Evolutionary conservation across 1,140 invertebrate species (phyloP).

Genomic region (Nasonia longicornis): DNA sequence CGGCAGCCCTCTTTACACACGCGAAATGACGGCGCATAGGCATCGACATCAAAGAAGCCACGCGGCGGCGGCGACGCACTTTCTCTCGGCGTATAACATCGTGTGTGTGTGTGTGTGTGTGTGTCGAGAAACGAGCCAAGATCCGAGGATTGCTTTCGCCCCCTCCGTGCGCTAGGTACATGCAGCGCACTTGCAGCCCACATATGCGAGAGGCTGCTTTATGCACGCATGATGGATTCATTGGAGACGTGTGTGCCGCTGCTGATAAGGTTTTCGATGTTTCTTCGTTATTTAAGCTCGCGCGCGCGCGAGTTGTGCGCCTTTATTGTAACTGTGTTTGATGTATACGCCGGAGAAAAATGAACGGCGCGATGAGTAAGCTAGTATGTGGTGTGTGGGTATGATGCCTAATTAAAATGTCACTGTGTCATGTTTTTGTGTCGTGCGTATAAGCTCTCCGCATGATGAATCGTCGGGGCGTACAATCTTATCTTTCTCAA

Average conservation of each 20-base stretch:
- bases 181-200: neutral
- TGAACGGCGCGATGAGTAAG: slow-evolving; percentile 25
- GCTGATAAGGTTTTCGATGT: no score
- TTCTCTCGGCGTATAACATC: neutral
- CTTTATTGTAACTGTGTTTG: neutral
- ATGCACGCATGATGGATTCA: neutral
- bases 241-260: neutral
- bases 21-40: slow-evolving; percentile 55
- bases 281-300: no score
- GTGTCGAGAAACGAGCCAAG: neutral
- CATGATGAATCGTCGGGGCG: slow-evolving; percentile 1
- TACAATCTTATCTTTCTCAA: neutral
- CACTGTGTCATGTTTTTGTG: slow-evolving; percentile 31
- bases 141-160: neutral
- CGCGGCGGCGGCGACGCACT: slow-evolving; percentile 31
- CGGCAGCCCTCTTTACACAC: slow-evolving; percentile 6
- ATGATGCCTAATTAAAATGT: slow-evolving; percentile 27
- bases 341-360: slow-evolving; percentile 7
- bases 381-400: neutral
- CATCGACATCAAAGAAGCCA: slow-evolving; percentile 58
- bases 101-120: neutral
- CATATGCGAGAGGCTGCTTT: neutral
- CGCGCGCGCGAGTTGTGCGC: no score
- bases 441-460: neutral
- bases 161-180: no score